Evolutionary conservation across 2,797 vertebrate species (phyloP), one percentile per base, ranked within the genome.

Genomic region (Limnodromus scolopaceus): DNA sequence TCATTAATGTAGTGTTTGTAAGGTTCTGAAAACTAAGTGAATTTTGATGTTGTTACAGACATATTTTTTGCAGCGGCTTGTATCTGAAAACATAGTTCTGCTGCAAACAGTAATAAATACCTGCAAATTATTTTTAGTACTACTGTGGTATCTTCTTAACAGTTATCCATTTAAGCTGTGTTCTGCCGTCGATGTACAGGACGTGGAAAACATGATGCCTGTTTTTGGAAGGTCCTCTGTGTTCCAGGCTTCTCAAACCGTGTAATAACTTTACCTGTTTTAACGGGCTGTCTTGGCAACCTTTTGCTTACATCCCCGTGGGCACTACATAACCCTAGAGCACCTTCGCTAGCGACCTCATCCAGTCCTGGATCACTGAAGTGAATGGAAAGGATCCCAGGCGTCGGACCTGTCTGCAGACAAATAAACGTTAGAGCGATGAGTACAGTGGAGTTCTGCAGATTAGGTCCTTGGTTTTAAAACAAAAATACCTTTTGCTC

Each of bases 401-500:
- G 66, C 20, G 1, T 92, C 74, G 48, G 80, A 80, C 63, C 43
- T 2, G 3, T 87, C 82, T 91, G 61, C 65, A 88, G 81, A 71
- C 57, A 87, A 60, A 87, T 64, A 85, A 75, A 68, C 4, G 8
- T 70, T 48, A 78, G 80, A 79, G 66, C 68, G 87, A 8, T 24
- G 83, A 89, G 68, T 38, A 4, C 41, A 63, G 36, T 2, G 3
- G 22, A 89, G 81, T 82, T 70, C 86, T 95, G 78, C 89, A 83
- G 81, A 89, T 92, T 41, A 84, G 92, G 70, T 87, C 88, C 78
- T 65, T 60, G 51, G 24, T 75, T 94, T 95, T 93, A 77, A 89
- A 87, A 83, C 64, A 83, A 46, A 91, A 91, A 79, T 91, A 82
- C 43, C 45, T 94, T 91, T 91, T 95, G 83, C 85, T 95, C 11